A percentile compares a stretch with the other conserved stretches of the same genome.
Conservation (phyloP, 2,797 vertebrate genomes). For the Varecia variegata region DNA sequence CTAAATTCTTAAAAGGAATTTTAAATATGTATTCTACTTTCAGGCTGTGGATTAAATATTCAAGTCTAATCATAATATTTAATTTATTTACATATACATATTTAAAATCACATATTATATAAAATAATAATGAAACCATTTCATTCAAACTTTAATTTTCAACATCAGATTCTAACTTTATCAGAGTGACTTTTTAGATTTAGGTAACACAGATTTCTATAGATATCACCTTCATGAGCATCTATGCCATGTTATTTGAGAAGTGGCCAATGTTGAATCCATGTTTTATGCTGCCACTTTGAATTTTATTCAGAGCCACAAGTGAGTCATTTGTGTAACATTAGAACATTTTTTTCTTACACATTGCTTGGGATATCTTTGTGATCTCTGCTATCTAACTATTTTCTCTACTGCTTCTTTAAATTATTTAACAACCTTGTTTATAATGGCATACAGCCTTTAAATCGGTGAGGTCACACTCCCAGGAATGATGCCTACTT, state of each 20-base stretch:
- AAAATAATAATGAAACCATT: constrained; percentile 25
- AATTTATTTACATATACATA: constrained; percentile 18
- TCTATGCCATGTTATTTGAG: neutral
- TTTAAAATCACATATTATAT: neutral
- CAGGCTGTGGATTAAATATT: constrained; percentile 17
- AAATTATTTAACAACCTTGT: constrained; percentile 14
- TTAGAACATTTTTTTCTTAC: neutral
- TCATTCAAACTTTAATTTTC: constrained; percentile 38
- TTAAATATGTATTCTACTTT: neutral
- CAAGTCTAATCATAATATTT: neutral
- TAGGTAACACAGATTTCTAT: neutral
- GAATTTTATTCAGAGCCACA: neutral
- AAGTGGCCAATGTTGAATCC: neutral
- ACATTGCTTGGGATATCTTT: neutral
- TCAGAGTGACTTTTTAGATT: neutral
- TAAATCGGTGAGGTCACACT: neutral
- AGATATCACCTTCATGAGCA: neutral
- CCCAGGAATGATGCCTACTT: constrained; percentile 30
- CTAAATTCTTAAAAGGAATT: neutral
- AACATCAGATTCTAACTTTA: neutral
- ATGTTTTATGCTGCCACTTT: neutral
- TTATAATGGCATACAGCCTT: neutral
- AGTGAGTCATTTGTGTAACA: neutral
- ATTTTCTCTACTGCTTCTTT: neutral
- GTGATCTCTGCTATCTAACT: neutral